These are phyloP conservation scores for Nephrotoma appendiculata DNA, from an alignment of 2,888 invertebrate genomes.

Conservation along the genomic window DNA sequence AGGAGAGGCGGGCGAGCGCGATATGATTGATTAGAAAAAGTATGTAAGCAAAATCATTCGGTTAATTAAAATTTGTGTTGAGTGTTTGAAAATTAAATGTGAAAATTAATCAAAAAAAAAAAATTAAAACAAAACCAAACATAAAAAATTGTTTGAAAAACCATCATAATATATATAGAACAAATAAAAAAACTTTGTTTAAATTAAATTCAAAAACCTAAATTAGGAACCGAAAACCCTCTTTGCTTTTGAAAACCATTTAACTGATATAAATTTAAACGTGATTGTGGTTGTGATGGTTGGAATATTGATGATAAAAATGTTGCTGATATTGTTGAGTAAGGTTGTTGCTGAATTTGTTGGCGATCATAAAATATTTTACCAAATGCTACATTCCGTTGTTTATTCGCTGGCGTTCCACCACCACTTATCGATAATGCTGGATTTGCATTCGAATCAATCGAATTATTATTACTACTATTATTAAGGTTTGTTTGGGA, in stretches of 20 bases:
- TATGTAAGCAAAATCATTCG: background rate
- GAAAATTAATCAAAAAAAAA: background rate
- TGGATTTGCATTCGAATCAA: slow-evolving; percentile 18
- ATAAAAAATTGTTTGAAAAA: slow-evolving; percentile 3
- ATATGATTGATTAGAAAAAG: background rate
- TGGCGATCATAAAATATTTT: slow-evolving; percentile 35
- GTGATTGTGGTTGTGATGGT: slow-evolving; percentile 33
- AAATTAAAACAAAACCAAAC: slow-evolving; percentile 1
- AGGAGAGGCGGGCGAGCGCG: background rate
- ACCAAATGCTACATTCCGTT: slow-evolving; percentile 64
- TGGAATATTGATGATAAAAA: slow-evolving; percentile 11
- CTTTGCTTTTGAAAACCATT: slow-evolving; percentile 24
- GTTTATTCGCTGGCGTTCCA: slow-evolving; percentile 19
- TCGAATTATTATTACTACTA: background rate
- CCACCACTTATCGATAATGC: slow-evolving; percentile 8
- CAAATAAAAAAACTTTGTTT: slow-evolving; percentile 19
- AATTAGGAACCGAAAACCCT: slow-evolving; percentile 81
- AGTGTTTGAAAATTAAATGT: background rate
- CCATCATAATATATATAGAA: background rate
- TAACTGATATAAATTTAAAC: slow-evolving; percentile 6
- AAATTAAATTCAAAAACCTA: slow-evolving; percentile 47
- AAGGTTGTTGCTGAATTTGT: slow-evolving; percentile 17
- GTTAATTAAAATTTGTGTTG: background rate
- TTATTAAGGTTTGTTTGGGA: background rate
- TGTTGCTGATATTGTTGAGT: slow-evolving; percentile 11